A percentile compares a stretch with the other conserved stretches of the same genome.
These are phyloP conservation scores for Syrista parreyssii DNA, from an alignment of 2,888 invertebrate genomes.

Conservation along the genomic window DNA sequence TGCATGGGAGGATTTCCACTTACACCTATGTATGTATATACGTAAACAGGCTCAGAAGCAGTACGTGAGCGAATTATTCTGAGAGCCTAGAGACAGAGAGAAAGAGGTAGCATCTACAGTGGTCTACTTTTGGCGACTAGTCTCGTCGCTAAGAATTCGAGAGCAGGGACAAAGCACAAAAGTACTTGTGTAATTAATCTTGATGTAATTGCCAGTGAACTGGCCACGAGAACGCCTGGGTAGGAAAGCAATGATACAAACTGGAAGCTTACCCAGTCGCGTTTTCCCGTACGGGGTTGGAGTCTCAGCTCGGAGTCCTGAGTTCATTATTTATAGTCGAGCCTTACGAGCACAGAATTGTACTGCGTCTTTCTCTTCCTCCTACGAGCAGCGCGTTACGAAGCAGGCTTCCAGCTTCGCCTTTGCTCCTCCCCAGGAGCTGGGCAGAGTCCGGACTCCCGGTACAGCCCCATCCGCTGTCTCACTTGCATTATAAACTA, in stretches of 20 bases:
- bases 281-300: slow-evolving; percentile 10
- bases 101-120: neutral
- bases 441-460: slow-evolving; percentile 1
- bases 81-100: neutral
- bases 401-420: neutral
- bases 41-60: neutral
- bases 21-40: neutral
- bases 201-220: neutral
- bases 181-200: neutral
- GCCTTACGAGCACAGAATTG: slow-evolving; percentile 41
- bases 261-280: slow-evolving; percentile 35
- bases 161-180: slow-evolving; percentile 1
- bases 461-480: slow-evolving; percentile 17
- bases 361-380: slow-evolving; percentile 24
- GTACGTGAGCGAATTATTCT: neutral
- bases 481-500: slow-evolving; percentile 38
- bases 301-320: slow-evolving; percentile 27
- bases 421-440: neutral
- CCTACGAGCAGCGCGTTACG: neutral
- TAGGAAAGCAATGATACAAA: slow-evolving; percentile 40
- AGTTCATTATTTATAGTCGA: slow-evolving; percentile 56
- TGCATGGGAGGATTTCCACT: neutral
- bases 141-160: neutral
- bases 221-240: slow-evolving; percentile 22
- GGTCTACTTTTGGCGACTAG: neutral